Base-by-base conservation (phyloP, 2,888 invertebrate genomes). In the Scaptomyza reducta region DNA sequence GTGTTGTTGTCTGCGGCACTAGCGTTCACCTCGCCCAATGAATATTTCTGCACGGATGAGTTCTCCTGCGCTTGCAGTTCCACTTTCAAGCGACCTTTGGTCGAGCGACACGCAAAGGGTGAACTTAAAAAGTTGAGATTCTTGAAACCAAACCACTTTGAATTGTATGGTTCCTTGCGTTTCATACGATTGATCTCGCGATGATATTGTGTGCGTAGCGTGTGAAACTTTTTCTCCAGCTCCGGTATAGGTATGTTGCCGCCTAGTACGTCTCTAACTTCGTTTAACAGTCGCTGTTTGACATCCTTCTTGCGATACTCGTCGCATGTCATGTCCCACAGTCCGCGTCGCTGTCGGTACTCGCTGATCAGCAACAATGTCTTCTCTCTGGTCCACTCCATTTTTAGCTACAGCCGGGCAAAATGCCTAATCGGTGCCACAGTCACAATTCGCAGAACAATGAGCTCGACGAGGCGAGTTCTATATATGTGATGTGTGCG, bases 201-300 rank as follows among this genome's bases (percentile, higher is more conserved):
- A 77, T 94, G 94, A 74, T 94, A 94, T 67, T 94, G 94, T 1
- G 94, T 94, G 5, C 94, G 91, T 40, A 94, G 89, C 63, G 94
- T 94, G 70, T 94, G 94, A 54, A 94, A 93, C 74, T 94, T 94
- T 77, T 94, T 94, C 1, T 94, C 94, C 27, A 93, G 91, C 72
- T 94, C 94, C 5, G 92, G 91, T 25, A 89, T 87, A 0, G 91
- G 87, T 61, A 91, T 89, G 25, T 84, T 88, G 90, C 91, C 76
- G 89, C 91, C 89, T 7, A 91, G 72, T 25, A 87, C 89, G 0
- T 70, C 82, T 0, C 89, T 87, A 1, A 91, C 91, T 63, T 92
- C 91, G 29, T 81, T 83, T 1, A 91, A 74, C 1, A 91, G 77
- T 41, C 89, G 87, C 41, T 89, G 90, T 68, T 92, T 91, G 16